Conservation (phyloP, 2,888 invertebrate species). For the Caenorhabditis japonica region DNA sequence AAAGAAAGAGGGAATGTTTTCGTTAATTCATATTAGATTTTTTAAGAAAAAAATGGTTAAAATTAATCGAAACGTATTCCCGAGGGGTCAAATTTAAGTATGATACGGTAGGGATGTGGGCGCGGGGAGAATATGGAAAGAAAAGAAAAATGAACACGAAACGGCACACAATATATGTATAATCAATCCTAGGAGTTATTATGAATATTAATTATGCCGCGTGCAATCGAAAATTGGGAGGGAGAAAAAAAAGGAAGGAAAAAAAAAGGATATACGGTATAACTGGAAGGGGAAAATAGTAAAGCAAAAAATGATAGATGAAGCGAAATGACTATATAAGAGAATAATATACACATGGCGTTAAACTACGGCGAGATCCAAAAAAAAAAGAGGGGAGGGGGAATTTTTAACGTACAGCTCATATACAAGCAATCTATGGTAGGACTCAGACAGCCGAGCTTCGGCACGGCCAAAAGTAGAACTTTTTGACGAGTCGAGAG, state of each 20-base stretch:
- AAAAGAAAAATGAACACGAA: slow-evolving; percentile 2
- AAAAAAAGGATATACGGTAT: neutral
- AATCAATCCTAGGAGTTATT: slow-evolving; percentile 26
- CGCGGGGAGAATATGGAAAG: neutral
- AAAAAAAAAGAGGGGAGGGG: too few species aligned
- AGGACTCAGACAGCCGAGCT: slow-evolving; percentile 26
- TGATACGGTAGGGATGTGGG: slow-evolving; percentile 35
- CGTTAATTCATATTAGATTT: slow-evolving; percentile 49
- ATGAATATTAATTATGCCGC: slow-evolving; percentile 24
- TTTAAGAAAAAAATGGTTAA: slow-evolving; percentile 39
- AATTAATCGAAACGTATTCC: slow-evolving; percentile 51
- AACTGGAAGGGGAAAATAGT: slow-evolving; percentile 1
- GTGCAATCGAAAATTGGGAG: neutral
- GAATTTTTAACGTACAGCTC: slow-evolving; percentile 17
- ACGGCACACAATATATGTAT: slow-evolving; percentile 16
- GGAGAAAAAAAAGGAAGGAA: neutral
- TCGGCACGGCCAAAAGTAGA: slow-evolving; percentile 74
- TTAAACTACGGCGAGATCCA: slow-evolving; percentile 18
- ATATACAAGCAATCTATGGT: slow-evolving; percentile 15
- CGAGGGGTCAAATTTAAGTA: slow-evolving; percentile 16
- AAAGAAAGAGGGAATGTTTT: slow-evolving; percentile 31
- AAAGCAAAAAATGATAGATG: slow-evolving; percentile 21
- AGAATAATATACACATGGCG: slow-evolving; percentile 44
- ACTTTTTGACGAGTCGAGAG: slow-evolving; percentile 71
- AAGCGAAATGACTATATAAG: slow-evolving; percentile 38